phyloP scores from a whole-genome alignment of 2,797 vertebrate species.

The Emydoidea blandingii region DNA sequence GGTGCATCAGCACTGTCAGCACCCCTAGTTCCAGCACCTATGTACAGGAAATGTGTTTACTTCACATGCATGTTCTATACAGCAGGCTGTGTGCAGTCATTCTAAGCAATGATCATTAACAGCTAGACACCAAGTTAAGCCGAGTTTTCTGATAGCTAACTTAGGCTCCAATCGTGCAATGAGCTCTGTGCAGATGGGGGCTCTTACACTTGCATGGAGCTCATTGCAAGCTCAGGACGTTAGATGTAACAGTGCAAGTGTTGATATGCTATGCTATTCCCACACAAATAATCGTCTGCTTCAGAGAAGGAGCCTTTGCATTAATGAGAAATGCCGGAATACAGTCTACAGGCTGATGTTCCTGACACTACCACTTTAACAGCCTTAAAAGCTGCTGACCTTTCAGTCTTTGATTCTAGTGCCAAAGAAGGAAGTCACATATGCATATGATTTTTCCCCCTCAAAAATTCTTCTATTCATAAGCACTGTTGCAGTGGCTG shows the following conservation, averaged over 20 bases:
- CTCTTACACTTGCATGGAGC: not conserved
- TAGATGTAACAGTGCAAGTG: not conserved
- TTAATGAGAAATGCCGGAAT: not conserved
- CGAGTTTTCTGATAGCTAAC: not conserved
- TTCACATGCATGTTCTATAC: not conserved
- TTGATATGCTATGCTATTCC: not conserved
- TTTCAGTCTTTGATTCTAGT: not conserved
- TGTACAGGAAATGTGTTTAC: not conserved
- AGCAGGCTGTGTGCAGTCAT: accelerated
- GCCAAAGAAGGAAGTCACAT: accelerated
- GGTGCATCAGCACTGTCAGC: too few relatives aligned
- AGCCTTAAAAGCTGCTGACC: not conserved
- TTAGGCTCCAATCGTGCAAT: accelerated
- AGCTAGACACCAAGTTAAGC: not conserved
- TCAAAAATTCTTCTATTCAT: not conserved
- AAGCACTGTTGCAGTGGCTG: not conserved
- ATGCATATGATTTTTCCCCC: conserved; percentile 1
- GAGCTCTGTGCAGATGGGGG: not conserved
- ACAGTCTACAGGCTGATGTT: not conserved
- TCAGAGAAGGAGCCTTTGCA: not conserved
- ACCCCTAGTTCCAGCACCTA: too few relatives aligned
- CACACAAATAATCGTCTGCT: not conserved
- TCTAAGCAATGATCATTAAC: not conserved
- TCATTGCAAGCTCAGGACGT: not conserved
- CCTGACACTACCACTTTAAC: not conserved